These are phyloP conservation scores for Carposina sasakii DNA, from an alignment of 1,140 invertebrate species.

Conservation along the genomic window DNA sequence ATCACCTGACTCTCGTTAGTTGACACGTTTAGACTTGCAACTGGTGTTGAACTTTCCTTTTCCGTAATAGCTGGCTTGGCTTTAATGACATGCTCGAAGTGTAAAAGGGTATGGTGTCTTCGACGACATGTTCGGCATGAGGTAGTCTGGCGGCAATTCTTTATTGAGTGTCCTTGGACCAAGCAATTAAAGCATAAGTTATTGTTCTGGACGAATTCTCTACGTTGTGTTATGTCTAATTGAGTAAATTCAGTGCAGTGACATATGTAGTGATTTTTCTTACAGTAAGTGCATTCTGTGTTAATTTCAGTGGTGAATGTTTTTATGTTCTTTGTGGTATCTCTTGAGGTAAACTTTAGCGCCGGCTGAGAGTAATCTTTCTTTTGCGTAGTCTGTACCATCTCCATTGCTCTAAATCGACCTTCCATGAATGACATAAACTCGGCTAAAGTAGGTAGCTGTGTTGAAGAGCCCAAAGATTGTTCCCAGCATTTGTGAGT, in stretches of 20 bases:
- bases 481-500: conserved; percentile 22
- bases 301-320: conserved; percentile 8
- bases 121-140: conserved; percentile 9
- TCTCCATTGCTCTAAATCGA: conserved; percentile 9
- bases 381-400: background rate
- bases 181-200: conserved; percentile 21
- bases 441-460: conserved; percentile 11
- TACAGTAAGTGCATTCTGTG: conserved; percentile 9
- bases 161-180: conserved; percentile 14
- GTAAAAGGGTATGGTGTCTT: conserved; percentile 14
- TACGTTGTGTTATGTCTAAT: conserved; percentile 8
- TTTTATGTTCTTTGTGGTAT: conserved; percentile 1
- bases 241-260: conserved; percentile 25
- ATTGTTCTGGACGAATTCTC: conserved; percentile 24
- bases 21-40: background rate
- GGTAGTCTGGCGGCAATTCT: conserved; percentile 7
- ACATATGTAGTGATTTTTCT: conserved; percentile 25
- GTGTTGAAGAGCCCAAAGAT: conserved; percentile 2
- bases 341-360: background rate
- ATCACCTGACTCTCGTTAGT: conserved; percentile 4
- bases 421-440: conserved; percentile 15
- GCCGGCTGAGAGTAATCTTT: background rate
- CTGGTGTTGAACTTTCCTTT: background rate
- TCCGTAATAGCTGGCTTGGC: background rate
- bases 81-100: background rate